Evolutionary conservation across 2,113 vertebrate species (phyloP).

Genomic region (Seriola aureovittata): DNA sequence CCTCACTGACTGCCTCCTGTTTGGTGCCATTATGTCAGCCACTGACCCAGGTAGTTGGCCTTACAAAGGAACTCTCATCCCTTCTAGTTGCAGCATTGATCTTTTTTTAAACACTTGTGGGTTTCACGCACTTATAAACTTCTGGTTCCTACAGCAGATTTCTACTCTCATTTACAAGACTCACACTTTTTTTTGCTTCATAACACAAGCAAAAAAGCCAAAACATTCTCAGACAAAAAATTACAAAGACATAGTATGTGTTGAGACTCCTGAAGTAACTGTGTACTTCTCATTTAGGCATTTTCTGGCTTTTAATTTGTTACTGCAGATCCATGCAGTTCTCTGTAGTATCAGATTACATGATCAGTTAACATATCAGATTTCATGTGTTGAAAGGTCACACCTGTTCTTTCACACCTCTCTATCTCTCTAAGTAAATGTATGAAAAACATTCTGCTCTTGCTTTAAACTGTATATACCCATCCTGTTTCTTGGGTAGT

Average conservation of each 20-base stretch:
- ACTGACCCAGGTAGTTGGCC: conserved; percentile 89
- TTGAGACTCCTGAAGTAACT: neutral
- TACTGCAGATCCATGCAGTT: neutral
- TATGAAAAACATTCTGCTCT: neutral
- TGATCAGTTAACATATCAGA: conserved; percentile 2
- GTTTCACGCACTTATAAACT: conserved; percentile 10
- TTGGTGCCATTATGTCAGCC: conserved; percentile 90
- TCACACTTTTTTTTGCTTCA: neutral
- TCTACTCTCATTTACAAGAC: neutral
- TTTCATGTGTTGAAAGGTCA: conserved; percentile 21
- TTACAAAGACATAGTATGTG: neutral
- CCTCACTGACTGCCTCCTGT: conserved; percentile 91
- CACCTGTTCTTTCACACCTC: neutral
- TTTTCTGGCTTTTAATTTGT: neutral
- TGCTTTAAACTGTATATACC: neutral
- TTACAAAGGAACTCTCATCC: neutral
- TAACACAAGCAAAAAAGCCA: neutral
- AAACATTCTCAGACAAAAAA: neutral
- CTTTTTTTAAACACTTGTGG: conserved; percentile 8
- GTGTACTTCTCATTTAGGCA: neutral
- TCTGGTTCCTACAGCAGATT: conserved; percentile 1
- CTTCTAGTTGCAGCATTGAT: neutral
- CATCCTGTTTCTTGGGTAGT: neutral
- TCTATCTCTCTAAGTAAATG: neutral
- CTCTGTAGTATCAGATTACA: neutral